phyloP scores from a whole-genome alignment of 2,888 invertebrate species.

The Acronicta leporina region DNA sequence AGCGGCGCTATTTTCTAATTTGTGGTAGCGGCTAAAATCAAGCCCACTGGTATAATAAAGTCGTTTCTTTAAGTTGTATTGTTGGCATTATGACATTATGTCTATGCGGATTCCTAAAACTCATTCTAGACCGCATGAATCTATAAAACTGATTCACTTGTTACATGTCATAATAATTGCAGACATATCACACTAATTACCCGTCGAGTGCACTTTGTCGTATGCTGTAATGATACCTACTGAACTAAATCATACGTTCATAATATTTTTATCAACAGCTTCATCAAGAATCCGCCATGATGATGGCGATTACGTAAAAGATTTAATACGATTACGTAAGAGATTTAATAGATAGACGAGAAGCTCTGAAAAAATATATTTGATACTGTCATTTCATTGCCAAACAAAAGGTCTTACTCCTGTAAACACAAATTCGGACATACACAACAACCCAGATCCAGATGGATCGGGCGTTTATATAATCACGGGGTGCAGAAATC shows the following conservation, averaged over 20 bases:
- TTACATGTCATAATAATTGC: constrained; percentile 14
- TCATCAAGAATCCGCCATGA: constrained; percentile 10
- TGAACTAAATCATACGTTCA: constrained; percentile 25
- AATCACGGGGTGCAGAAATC: no score
- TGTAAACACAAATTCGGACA: no score
- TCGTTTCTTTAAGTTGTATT: neutral
- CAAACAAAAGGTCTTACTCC: no score
- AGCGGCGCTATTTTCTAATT: no score
- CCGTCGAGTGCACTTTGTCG: constrained; percentile 14
- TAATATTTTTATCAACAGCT: constrained; percentile 25
- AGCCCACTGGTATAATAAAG: neutral
- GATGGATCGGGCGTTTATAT: no score
- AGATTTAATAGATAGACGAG: no score
- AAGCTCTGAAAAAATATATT: no score
- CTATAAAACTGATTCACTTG: neutral
- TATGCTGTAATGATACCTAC: constrained; percentile 18
- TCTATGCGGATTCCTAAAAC: neutral
- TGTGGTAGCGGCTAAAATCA: no score
- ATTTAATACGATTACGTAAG: no score
- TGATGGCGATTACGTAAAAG: neutral
- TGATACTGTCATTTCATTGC: no score
- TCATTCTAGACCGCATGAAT: neutral
- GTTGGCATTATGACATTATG: neutral
- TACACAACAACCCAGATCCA: no score
- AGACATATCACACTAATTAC: constrained; percentile 3